Conservation (phyloP, 2,888 invertebrate genomes). For the Theodoxus fluviatilis region DNA sequence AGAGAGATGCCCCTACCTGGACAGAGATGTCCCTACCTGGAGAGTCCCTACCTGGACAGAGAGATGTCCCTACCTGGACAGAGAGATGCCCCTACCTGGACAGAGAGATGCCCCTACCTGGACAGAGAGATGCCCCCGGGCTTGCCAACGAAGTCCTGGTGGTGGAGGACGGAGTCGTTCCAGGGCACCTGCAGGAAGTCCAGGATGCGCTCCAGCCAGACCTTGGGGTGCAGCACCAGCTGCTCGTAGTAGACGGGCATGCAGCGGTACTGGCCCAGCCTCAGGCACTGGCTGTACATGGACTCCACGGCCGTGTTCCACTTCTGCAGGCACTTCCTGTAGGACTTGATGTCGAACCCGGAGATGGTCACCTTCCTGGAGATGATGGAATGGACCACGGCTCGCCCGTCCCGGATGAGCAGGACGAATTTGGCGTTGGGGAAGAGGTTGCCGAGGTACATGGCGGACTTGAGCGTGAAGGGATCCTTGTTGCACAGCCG, state of each 20-base stretch:
- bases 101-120: constrained; percentile 73
- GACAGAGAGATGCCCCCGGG: constrained; percentile 92
- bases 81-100: too few species aligned
- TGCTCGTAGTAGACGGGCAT: constrained; percentile 94
- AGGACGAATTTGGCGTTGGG: constrained; percentile 96
- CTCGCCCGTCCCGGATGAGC: constrained; percentile 97
- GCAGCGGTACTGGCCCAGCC: constrained; percentile 71
- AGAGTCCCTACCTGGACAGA: too few species aligned
- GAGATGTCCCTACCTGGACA: too few species aligned
- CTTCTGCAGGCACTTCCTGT: constrained; percentile 89
- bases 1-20: too few species aligned
- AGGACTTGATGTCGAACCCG: constrained; percentile 92
- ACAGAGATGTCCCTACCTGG: too few species aligned
- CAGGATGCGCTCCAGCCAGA: constrained; percentile 87
- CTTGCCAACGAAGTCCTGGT: constrained; percentile 95
- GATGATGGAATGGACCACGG: constrained; percentile 98
- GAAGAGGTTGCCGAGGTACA: constrained; percentile 91
- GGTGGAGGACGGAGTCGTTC: constrained; percentile 94
- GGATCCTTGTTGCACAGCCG: constrained; percentile 99
- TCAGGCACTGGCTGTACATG: constrained; percentile 73
- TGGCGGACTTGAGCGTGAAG: constrained; percentile 93
- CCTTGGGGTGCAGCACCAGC: constrained; percentile 89
- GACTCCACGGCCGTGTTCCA: constrained; percentile 95
- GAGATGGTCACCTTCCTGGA: constrained; percentile 87
- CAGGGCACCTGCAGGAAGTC: constrained; percentile 89